phyloP scores from a whole-genome alignment of 2,113 vertebrate species.

The Cryptomyrus ogoouensis region DNA sequence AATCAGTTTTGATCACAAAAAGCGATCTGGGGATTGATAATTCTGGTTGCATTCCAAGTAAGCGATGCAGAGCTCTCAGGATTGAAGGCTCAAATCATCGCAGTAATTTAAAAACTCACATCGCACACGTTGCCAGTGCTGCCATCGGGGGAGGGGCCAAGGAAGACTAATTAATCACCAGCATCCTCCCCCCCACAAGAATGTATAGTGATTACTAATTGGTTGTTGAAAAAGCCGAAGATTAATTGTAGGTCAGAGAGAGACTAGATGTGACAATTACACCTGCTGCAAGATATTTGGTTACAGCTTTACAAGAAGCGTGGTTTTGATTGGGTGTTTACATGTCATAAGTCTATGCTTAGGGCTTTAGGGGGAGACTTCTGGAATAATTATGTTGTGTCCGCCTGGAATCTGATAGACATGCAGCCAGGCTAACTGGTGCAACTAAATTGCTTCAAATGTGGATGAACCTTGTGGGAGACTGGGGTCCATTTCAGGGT shows the following conservation, averaged over 20 bases:
- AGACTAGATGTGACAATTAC: background rate
- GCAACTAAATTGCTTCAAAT: background rate
- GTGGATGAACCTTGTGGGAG: background rate
- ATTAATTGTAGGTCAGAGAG: background rate
- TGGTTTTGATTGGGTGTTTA: background rate
- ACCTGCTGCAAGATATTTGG: background rate
- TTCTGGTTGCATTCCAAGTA: slow-evolving; percentile 34
- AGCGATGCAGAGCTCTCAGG: slow-evolving; percentile 31
- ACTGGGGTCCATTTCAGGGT: background rate
- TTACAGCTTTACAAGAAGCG: background rate
- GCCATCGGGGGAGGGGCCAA: background rate
- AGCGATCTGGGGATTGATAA: slow-evolving; percentile 13
- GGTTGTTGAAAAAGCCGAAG: background rate
- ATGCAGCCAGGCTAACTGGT: background rate
- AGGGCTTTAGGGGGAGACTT: background rate
- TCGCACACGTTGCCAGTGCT: slow-evolving; percentile 4
- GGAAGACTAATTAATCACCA: background rate
- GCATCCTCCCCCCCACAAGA: background rate
- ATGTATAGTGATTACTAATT: background rate
- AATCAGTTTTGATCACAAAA: slow-evolving; percentile 21
- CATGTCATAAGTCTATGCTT: background rate
- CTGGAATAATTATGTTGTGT: background rate
- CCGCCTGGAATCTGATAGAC: background rate
- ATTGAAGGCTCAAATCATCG: slow-evolving; percentile 30
- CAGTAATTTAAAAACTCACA: slow-evolving; percentile 13